These are phyloP conservation scores for Sturnira hondurensis DNA, from an alignment of 2,113 vertebrate species.

Conservation along the genomic window DNA sequence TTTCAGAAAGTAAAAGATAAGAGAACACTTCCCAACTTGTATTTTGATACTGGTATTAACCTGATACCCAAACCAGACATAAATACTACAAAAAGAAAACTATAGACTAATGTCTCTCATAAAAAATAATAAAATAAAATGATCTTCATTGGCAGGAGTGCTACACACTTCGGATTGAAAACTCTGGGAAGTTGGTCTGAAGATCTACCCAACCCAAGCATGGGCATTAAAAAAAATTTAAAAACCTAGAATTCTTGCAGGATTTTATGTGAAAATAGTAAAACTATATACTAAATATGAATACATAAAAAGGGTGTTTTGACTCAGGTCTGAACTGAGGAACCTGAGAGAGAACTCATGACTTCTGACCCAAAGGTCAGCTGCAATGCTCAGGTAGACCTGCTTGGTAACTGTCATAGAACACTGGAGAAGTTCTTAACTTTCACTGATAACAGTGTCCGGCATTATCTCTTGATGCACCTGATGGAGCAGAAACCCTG, in stretches of 20 bases:
- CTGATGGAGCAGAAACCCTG: background rate
- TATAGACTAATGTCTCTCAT: background rate
- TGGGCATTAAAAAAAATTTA: background rate
- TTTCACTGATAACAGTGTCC: background rate
- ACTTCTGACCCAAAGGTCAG: background rate
- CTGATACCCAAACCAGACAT: background rate
- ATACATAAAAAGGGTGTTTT: background rate
- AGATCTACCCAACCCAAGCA: background rate
- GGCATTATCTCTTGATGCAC: background rate
- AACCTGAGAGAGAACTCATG: background rate
- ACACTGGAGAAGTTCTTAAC: constrained; percentile 35
- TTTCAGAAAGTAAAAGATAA: background rate
- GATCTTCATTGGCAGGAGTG: background rate
- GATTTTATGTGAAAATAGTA: background rate
- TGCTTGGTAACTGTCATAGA: constrained; percentile 40
- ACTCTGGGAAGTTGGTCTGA: background rate
- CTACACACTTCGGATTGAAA: background rate
- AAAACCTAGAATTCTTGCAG: too few relatives aligned
- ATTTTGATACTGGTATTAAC: background rate
- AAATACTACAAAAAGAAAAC: background rate
- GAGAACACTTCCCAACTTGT: background rate
- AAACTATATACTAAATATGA: background rate
- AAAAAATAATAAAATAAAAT: background rate
- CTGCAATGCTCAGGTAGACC: background rate
- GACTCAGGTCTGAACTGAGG: background rate